Evolutionary conservation across 2,113 vertebrate species (phyloP).

Genomic region (Phasianus colchicus): DNA sequence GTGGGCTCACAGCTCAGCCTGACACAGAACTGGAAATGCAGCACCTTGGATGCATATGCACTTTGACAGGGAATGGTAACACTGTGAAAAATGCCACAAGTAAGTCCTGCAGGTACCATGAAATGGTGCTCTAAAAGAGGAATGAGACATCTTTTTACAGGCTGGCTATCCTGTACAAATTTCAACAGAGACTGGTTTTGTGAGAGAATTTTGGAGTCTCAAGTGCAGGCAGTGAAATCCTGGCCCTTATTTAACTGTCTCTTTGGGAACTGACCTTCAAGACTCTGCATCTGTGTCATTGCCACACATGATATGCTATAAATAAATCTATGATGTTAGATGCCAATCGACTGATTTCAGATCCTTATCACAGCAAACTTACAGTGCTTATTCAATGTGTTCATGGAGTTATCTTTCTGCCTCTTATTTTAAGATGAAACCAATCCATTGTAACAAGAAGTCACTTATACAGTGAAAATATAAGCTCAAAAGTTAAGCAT

Average conservation of each 20-base stretch:
- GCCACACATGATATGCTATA: background rate
- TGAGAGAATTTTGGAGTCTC: background rate
- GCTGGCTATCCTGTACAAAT: background rate
- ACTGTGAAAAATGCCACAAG: background rate
- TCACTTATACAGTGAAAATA: background rate
- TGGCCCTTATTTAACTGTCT: background rate
- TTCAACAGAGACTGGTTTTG: background rate
- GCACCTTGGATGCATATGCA: background rate
- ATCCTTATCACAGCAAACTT: slow-evolving; percentile 29
- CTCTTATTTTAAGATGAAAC: slow-evolving; percentile 3
- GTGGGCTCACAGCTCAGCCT: background rate
- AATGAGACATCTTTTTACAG: background rate
- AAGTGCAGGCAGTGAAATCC: background rate
- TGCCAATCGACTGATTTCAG: background rate
- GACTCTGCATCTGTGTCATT: background rate
- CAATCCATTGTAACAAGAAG: slow-evolving; percentile 44
- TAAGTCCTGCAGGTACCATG: background rate
- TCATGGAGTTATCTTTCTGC: slow-evolving; percentile 24
- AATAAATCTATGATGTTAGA: background rate
- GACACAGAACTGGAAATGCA: background rate
- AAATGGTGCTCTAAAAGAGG: background rate
- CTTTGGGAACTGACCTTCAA: background rate
- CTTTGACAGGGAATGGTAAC: background rate
- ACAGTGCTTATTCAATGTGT: background rate
- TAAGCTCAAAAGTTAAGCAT: background rate